Conservation (phyloP, 2,888 invertebrate species). For the Hipparchia sbordonii region DNA sequence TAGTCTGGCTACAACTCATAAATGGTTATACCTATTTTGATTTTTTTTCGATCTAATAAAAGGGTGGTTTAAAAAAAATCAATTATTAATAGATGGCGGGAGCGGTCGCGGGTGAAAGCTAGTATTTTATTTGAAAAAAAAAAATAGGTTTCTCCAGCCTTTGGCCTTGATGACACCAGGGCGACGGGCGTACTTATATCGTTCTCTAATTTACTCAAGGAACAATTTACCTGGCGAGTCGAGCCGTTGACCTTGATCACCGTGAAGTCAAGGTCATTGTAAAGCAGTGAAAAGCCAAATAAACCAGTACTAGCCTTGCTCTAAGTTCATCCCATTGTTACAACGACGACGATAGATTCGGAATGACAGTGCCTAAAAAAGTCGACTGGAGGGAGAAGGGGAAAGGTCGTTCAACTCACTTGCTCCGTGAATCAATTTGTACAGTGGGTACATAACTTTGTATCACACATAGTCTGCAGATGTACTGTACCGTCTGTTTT, state of each 20-base stretch:
- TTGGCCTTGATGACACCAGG: slow-evolving; percentile 4
- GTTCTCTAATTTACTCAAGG: slow-evolving; percentile 16
- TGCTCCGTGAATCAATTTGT: slow-evolving; percentile 66
- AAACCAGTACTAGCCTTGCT: slow-evolving; percentile 50
- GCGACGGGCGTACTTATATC: slow-evolving; percentile 9
- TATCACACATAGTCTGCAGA: slow-evolving; percentile 16
- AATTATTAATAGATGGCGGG: too few species aligned
- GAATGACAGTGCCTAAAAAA: slow-evolving; percentile 68
- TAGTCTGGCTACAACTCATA: too few species aligned
- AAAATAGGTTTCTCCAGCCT: too few species aligned
- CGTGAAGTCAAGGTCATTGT: slow-evolving; percentile 68
- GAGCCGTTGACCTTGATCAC: slow-evolving; percentile 61
- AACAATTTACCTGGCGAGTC: slow-evolving; percentile 5
- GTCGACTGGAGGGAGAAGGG: slow-evolving; percentile 58
- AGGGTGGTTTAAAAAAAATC: too few species aligned
- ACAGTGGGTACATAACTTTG: slow-evolving; percentile 55
- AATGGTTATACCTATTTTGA: too few species aligned
- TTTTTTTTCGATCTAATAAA: too few species aligned
- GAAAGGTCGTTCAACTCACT: slow-evolving; percentile 66
- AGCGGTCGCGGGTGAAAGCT: too few species aligned
- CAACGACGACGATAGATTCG: slow-evolving; percentile 65
- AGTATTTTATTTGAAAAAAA: too few species aligned
- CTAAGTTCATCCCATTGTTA: slow-evolving; percentile 66
- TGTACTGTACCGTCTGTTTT: slow-evolving; percentile 9
- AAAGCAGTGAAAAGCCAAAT: slow-evolving; percentile 52